Base-by-base conservation (phyloP, 2,797 vertebrate genomes). In the Thamnophis elegans region DNA sequence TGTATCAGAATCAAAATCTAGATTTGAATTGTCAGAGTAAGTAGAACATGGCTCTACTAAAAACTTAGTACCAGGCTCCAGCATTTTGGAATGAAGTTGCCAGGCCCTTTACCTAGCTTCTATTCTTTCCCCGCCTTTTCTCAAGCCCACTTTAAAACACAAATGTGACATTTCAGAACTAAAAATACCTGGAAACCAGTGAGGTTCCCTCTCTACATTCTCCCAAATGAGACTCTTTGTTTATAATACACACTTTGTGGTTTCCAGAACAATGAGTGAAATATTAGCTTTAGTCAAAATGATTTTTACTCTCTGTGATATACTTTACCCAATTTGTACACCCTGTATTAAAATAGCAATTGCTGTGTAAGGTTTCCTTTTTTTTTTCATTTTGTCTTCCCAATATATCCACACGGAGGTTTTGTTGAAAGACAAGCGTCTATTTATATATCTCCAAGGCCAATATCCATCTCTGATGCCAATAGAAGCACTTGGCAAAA, bases 371-470 rank as follows among this genome's bases (percentile, higher is more conserved):
- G 54, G 53, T 42, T 90, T 87, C 51, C 82, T 87, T 87, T 78
- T 87, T 87, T 78, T 73, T 90, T 90, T 86, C 58, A 42, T 18
- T 56, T 56, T 28, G 20, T 87, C 60, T 59, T 73, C 36, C 25
- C 51, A 68, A 20, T 68, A 60, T 59, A n/a, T 90, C 85, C 25
- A 28, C 32, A 56, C 36, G 36, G 36, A 59, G 28, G 9, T 85
- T 78, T 53, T 89, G 18, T 32, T 89, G 51, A 89, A 85, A 85
- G 56, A 22, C 47, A 85, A 60, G 28, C 47, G 1, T 36, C 59
- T 32, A 28, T 58, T 92, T 87, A 86, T 90, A 53, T 92, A 68
- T 73, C 60, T 14, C 88, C 89, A 92, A 87, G 62, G 89, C 88
- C 82, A 90, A 68, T 62, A 90, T 92, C 26, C 36, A 51, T 5